These are phyloP conservation scores for Carassius auratus DNA, from an alignment of 2,113 vertebrate species.

Conservation along the genomic window DNA sequence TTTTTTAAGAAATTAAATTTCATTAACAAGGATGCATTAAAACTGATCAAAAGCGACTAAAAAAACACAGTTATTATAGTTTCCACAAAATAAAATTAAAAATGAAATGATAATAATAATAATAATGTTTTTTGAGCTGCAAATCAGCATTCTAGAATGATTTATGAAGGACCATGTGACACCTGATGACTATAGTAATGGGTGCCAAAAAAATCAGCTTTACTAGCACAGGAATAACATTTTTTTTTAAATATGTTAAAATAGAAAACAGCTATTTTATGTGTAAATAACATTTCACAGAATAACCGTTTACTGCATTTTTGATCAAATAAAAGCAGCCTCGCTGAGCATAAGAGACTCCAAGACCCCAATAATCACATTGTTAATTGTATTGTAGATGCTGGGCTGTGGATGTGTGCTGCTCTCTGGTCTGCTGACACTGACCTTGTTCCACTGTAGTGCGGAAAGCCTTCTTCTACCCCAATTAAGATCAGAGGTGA, in stretches of 20 bases:
- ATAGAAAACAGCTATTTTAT: not conserved
- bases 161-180: not conserved
- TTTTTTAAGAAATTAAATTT: too few species aligned
- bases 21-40: too few species aligned
- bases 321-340: not conserved
- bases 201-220: not conserved
- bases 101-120: too few species aligned
- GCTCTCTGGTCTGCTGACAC: slow-evolving; percentile 55
- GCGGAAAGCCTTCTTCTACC: slow-evolving; percentile 46
- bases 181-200: not conserved
- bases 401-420: slow-evolving; percentile 53
- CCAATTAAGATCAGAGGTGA: slow-evolving; percentile 54
- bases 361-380: not conserved
- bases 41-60: too few species aligned
- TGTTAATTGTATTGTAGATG: slow-evolving; percentile 58
- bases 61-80: not conserved
- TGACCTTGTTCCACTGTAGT: slow-evolving; percentile 59
- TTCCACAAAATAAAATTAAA: not conserved
- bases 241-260: not conserved
- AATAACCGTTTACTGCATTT: not conserved
- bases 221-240: not conserved
- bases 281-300: not conserved
- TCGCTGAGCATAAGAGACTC: not conserved
- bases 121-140: not conserved
- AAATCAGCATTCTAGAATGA: not conserved